Percentiles rank a stretch among this genome's conserved stretches.
phyloP scores from a whole-genome alignment of 2,888 invertebrate species.

The Saturnia japonica region DNA sequence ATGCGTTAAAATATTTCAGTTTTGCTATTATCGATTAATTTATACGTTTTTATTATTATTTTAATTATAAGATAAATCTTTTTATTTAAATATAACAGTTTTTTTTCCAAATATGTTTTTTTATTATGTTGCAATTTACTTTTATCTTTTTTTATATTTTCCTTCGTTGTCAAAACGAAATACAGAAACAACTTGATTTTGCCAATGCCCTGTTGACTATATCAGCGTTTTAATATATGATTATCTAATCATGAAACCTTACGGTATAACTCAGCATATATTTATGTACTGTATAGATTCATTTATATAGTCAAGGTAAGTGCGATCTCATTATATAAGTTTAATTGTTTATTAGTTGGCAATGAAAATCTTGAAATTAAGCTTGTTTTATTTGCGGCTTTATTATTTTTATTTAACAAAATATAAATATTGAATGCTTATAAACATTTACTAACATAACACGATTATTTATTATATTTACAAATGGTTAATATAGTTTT shows the following conservation, averaged over 20 bases:
- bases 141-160: conserved; percentile 31
- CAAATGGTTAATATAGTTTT: conserved; percentile 12
- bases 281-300: conserved; percentile 30
- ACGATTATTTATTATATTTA: conserved; percentile 29
- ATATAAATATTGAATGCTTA: conserved; percentile 18
- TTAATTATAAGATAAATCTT: too few relatives aligned
- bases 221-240: conserved; percentile 22
- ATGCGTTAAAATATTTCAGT: conserved; percentile 3
- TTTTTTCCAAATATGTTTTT: too few relatives aligned
- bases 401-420: conserved; percentile 48
- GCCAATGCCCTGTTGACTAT: conserved; percentile 51
- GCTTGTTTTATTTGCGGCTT: conserved; percentile 74
- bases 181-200: conserved; percentile 41
- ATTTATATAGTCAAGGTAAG: conserved; percentile 46
- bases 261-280: conserved; percentile 21
- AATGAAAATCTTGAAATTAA: conserved; percentile 48
- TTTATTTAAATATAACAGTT: too few relatives aligned
- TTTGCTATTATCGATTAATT: neutral
- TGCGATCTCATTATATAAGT: conserved; percentile 39
- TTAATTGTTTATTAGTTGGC: conserved; percentile 50
- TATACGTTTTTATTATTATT: neutral
- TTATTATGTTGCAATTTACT: conserved; percentile 51
- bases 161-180: conserved; percentile 19
- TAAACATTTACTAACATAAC: conserved; percentile 31
- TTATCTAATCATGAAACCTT: conserved; percentile 20